Percentiles rank a stretch among this genome's conserved stretches.
phyloP scores from a whole-genome alignment of 2,113 vertebrate genomes.

The Ceyx cyanopectus region DNA sequence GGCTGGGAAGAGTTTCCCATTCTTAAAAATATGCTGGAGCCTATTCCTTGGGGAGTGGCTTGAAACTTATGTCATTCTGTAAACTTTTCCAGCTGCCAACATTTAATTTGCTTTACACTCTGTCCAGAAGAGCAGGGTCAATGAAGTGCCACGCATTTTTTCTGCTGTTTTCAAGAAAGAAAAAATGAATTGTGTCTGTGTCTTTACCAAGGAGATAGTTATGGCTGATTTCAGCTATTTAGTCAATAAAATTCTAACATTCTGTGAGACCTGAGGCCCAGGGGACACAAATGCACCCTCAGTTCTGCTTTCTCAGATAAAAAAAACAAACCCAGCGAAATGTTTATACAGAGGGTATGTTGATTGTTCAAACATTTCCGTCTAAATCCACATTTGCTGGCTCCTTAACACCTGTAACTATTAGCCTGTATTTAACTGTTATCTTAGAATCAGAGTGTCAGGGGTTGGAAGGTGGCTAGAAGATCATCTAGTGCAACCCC shows the following conservation, averaged over 20 bases:
- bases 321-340: too few relatives aligned
- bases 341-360: not conserved
- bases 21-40: constrained; percentile 62
- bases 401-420: not conserved
- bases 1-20: constrained; percentile 57
- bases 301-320: not conserved
- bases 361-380: not conserved
- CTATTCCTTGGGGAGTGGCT: constrained; percentile 45
- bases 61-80: constrained; percentile 56
- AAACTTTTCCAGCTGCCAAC: constrained; percentile 56
- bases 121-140: constrained; percentile 37
- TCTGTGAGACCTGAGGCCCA: not conserved
- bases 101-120: constrained; percentile 49
- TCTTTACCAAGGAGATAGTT: constrained; percentile 43
- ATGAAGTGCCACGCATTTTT: not conserved
- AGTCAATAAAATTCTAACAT: not conserved
- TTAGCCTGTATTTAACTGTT: not conserved
- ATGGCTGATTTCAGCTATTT: not conserved
- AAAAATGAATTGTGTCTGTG: constrained; percentile 22
- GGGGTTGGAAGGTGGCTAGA: too few relatives aligned
- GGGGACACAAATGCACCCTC: not conserved
- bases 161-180: not conserved
- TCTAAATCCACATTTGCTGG: not conserved
- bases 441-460: too few relatives aligned
- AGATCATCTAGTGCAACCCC: too few relatives aligned